A percentile compares a stretch with the other conserved stretches of the same genome.
phyloP scores from a whole-genome alignment of 2,113 vertebrate species.

The Excalfactoria chinensis region DNA sequence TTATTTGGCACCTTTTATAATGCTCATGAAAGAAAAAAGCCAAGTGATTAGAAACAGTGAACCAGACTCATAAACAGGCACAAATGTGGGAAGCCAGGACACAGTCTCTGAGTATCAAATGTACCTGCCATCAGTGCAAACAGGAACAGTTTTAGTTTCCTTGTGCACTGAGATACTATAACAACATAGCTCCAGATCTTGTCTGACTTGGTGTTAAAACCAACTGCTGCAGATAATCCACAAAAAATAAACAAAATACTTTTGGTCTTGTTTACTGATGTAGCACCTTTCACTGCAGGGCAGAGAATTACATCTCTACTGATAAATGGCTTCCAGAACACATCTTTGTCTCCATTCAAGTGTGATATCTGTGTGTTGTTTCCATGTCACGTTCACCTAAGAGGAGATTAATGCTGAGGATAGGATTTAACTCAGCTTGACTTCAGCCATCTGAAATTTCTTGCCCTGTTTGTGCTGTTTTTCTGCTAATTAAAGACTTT shows the following conservation, averaged over 20 bases:
- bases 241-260: neutral
- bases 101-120: conserved; percentile 11
- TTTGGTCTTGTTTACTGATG: neutral
- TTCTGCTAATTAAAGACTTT: neutral
- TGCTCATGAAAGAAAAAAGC: neutral
- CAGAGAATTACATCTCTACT: neutral
- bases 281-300: neutral
- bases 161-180: neutral
- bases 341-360: fast-evolving
- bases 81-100: neutral
- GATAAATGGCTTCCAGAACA: neutral
- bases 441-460: neutral
- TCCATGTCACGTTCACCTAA: neutral
- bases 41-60: neutral
- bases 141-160: neutral
- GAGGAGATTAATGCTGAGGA: neutral
- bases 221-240: neutral
- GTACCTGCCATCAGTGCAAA: neutral
- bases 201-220: neutral
- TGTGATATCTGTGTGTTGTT: neutral
- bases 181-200: neutral
- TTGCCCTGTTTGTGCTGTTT: neutral
- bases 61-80: conserved; percentile 19
- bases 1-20: neutral
- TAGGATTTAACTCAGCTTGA: neutral